These are phyloP conservation scores for Ophthalmolycus amberensis DNA, from an alignment of 2,113 vertebrate species.

Conservation along the genomic window DNA sequence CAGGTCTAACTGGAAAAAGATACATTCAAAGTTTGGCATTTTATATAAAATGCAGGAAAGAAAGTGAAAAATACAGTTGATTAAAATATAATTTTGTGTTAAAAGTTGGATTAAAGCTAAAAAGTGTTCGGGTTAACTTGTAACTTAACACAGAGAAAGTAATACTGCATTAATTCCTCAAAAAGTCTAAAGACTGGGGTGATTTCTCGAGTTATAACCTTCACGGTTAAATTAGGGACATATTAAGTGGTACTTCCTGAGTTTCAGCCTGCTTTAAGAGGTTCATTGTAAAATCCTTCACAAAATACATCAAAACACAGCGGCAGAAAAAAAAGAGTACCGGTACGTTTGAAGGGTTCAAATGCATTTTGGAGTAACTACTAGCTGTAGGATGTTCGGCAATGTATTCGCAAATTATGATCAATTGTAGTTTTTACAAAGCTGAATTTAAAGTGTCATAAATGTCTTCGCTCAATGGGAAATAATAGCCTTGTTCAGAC, in stretches of 20 bases:
- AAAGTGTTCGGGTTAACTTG: not conserved
- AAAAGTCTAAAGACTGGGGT: not conserved
- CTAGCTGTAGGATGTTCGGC: conserved; percentile 55
- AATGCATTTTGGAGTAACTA: conserved; percentile 69
- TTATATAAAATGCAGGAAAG: not conserved
- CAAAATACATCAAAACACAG: conserved; percentile 47
- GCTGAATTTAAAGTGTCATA: conserved; percentile 86
- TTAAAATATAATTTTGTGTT: not conserved
- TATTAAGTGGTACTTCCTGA: conserved; percentile 36
- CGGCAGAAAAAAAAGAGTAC: conserved; percentile 25
- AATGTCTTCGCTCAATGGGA: conserved; percentile 82
- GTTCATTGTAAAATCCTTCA: conserved; percentile 41
- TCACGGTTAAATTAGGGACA: conserved; percentile 4
- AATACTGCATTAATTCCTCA: not conserved
- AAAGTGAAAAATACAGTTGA: not conserved
- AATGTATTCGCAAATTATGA: conserved; percentile 79
- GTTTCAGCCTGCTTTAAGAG: conserved; percentile 17
- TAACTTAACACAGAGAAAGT: not conserved
- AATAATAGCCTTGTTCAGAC: conserved; percentile 89
- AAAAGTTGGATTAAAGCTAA: not conserved
- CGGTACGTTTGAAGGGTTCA: conserved; percentile 46
- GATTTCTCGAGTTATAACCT: conserved; percentile 31
- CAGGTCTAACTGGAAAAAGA: not conserved
- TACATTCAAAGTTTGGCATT: not conserved
- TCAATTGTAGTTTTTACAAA: conserved; percentile 84